Evolutionary conservation across 2,888 invertebrate genomes (phyloP).

Genomic region (Hirtodrosophila duncani): DNA sequence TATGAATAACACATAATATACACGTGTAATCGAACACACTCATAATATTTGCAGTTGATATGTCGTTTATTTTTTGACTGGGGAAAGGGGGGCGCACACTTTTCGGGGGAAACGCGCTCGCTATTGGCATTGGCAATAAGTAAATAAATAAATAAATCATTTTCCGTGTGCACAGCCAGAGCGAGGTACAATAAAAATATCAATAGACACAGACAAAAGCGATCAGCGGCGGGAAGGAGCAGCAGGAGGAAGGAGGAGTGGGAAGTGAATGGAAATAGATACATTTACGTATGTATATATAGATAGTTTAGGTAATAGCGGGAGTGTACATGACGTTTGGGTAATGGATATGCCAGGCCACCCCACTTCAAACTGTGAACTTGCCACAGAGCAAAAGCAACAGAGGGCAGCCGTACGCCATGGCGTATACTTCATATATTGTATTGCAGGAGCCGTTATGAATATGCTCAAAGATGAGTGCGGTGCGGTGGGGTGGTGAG

Average conservation of each 20-base stretch:
- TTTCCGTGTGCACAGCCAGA: slow-evolving; percentile 49
- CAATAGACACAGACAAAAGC: slow-evolving; percentile 23
- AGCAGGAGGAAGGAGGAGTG: too few species aligned
- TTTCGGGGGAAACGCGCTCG: slow-evolving; percentile 50
- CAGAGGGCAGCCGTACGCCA: slow-evolving; percentile 43
- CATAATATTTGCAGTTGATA: too few species aligned
- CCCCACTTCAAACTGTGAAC: slow-evolving; percentile 11
- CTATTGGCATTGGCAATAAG: slow-evolving; percentile 60
- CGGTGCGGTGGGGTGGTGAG: not conserved
- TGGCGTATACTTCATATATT: slow-evolving; percentile 56
- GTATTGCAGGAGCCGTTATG: slow-evolving; percentile 10
- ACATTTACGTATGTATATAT: slow-evolving; percentile 8
- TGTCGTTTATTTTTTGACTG: too few species aligned
- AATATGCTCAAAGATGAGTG: not conserved
- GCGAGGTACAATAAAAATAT: slow-evolving; percentile 25
- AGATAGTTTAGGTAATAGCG: slow-evolving; percentile 3
- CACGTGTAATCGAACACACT: too few species aligned
- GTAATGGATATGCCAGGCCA: slow-evolving; percentile 19
- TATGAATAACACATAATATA: too few species aligned
- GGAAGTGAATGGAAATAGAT: slow-evolving; percentile 13
- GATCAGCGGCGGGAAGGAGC: slow-evolving; percentile 11
- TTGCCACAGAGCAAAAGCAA: slow-evolving; percentile 9
- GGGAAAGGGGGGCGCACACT: too few species aligned
- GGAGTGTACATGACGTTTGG: slow-evolving; percentile 2
- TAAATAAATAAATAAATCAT: slow-evolving; percentile 70